phyloP scores from a whole-genome alignment of 2,888 invertebrate species.

The Drosophila macrospina region DNA sequence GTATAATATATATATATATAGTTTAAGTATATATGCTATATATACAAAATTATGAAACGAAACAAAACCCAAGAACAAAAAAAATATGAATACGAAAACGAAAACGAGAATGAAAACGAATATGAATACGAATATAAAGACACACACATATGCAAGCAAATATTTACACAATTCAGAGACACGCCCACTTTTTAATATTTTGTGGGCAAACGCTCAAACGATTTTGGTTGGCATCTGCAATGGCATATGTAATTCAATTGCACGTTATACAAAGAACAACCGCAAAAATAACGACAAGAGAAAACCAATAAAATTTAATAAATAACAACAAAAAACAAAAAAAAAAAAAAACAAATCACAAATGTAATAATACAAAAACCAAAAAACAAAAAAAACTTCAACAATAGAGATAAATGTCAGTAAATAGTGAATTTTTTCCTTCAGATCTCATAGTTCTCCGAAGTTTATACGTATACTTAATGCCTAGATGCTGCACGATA shows the following conservation, averaged over 20 bases:
- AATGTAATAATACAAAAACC: conserved; percentile 9
- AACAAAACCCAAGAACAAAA: conserved; percentile 6
- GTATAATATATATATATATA: conserved; percentile 18
- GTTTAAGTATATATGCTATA: neutral
- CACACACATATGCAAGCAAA: conserved; percentile 44
- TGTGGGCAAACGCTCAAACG: conserved; percentile 39
- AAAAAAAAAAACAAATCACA: neutral
- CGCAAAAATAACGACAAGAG: conserved; percentile 12
- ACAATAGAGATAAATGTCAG: conserved; percentile 58
- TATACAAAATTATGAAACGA: conserved; percentile 11
- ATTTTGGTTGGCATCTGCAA: conserved; percentile 55
- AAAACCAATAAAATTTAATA: neutral
- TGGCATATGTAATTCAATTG: conserved; percentile 41
- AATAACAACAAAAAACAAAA: conserved; percentile 3
- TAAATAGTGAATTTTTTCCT: conserved; percentile 61
- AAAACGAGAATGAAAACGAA: neutral
- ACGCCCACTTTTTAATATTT: conserved; percentile 39
- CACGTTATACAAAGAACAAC: conserved; percentile 32
- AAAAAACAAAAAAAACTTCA: conserved; percentile 18
- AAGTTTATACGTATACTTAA: conserved; percentile 48
- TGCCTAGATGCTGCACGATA: conserved; percentile 60
- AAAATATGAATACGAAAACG: too few species aligned
- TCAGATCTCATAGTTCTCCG: conserved; percentile 63
- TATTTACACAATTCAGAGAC: conserved; percentile 43
- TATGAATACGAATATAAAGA: conserved; percentile 17